Evolutionary conservation across 1,140 invertebrate species (phyloP).

Genomic region (Aporrectodea caliginosa): DNA sequence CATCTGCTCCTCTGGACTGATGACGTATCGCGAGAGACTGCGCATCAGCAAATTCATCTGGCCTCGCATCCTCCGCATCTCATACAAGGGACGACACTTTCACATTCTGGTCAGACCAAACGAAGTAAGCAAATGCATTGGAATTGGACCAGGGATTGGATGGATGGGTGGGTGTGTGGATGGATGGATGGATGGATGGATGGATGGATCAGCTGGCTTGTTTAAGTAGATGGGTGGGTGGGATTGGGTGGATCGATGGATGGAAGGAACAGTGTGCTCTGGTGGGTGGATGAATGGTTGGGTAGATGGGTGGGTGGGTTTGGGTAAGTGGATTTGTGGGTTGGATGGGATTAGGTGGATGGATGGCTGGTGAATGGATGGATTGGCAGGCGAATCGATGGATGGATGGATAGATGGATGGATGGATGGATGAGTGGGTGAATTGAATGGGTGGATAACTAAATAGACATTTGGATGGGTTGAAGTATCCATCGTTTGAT

Average conservation of each 20-base stretch:
- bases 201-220: neutral
- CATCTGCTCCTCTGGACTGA: slow-evolving; percentile 89
- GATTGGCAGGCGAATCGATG: too few species aligned
- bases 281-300: too few species aligned
- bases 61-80: slow-evolving; percentile 99
- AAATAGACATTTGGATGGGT: too few species aligned
- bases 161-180: neutral
- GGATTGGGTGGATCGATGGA: neutral
- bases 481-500: too few species aligned
- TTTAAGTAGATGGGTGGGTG: neutral
- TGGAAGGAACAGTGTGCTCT: neutral
- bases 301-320: too few species aligned
- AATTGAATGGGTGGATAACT: too few species aligned
- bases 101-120: slow-evolving; percentile 75
- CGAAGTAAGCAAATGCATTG: neutral
- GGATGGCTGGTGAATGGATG: too few species aligned
- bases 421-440: too few species aligned
- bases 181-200: neutral
- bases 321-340: too few species aligned
- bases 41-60: slow-evolving; percentile 91
- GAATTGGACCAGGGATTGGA: neutral
- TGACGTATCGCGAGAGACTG: slow-evolving; percentile 90
- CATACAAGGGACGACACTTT: slow-evolving; percentile 97
- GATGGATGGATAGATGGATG: too few species aligned
- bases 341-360: too few species aligned